Evolutionary conservation across 2,113 vertebrate genomes (phyloP), one percentile per base, ranked within the genome.

Genomic region (Aspidoscelis tigris): DNA sequence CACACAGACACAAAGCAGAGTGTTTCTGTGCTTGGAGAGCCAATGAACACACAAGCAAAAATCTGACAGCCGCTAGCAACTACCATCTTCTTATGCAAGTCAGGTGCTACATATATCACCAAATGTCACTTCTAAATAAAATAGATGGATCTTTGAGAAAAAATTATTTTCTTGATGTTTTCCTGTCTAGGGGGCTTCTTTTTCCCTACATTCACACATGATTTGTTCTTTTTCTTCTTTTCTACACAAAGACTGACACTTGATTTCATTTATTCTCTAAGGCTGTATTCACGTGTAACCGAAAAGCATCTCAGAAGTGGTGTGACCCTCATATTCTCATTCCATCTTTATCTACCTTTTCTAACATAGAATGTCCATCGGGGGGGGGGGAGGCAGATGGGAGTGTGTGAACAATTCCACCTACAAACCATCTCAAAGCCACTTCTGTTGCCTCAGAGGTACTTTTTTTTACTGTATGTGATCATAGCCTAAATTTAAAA

Each of bases 181-280:
- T 64, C 78, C 20, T 80, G 84, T 75, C 81, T 84, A n/a, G 66
- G 90, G 76, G 86, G 82, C 53, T 39, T 64, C 79, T 82, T 86
- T 91, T 91, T 87, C 85, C 50, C 68, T 6, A n/a, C 22, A 89
- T 84, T 80, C 90, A 84, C 88, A 81, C 82, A 85, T 65, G 82
- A 83, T 80, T 80, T 71, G 50, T 80, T 89, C 78, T 86, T 71
- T 88, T 83, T 33, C 26, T 20, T 18, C 39, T 3, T 44, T 47
- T 5, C 22, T 66, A 43, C 64, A 77, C 47, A 69, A 14, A 68
- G 69, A 21, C 43, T 53, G 11, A 47, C 47, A 77, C 77, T 74
- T 77, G 74, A 65, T 14, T 74, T 75, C 44, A 68, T 55, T 70
- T 69, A 77, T 21, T 73, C 58, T 26, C 10, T 75, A 82, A 73